phyloP scores from a whole-genome alignment of 2,888 invertebrate genomes.

The Drosophila hawaiiensis region DNA sequence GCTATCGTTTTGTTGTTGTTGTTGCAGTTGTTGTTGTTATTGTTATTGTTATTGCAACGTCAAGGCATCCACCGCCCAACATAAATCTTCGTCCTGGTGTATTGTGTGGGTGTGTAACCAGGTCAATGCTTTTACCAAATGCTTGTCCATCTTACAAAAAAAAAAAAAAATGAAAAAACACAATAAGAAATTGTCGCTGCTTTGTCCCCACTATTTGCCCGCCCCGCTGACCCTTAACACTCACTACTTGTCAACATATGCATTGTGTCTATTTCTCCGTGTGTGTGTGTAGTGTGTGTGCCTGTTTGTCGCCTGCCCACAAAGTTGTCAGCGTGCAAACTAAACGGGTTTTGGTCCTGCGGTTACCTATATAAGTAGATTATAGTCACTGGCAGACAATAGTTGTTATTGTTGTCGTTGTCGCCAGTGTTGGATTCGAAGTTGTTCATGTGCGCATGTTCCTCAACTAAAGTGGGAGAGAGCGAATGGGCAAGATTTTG shows the following conservation, averaged over 20 bases:
- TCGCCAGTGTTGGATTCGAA: conserved; percentile 39
- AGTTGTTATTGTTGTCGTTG: conserved; percentile 28
- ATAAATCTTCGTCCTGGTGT: conserved; percentile 49
- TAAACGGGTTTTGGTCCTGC: conserved; percentile 66
- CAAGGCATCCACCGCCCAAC: conserved; percentile 40
- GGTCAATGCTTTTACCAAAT: conserved; percentile 72
- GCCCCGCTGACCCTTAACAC: background rate
- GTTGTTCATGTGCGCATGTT: conserved; percentile 50
- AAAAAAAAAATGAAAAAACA: background rate
- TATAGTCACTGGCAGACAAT: conserved; percentile 28
- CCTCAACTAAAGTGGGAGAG: conserved; percentile 3
- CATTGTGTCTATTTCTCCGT: background rate
- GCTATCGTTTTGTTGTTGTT: conserved; percentile 5
- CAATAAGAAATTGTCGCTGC: conserved; percentile 38
- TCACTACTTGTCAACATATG: conserved; percentile 39
- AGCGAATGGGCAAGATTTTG: conserved; percentile 6
- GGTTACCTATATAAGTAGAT: conserved; percentile 64
- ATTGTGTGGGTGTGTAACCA: conserved; percentile 57
- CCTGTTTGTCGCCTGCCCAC: conserved; percentile 57
- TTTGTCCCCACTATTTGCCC: conserved; percentile 27
- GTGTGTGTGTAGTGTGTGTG: conserved; percentile 22
- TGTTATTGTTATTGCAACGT: conserved; percentile 19
- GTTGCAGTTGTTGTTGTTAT: conserved; percentile 7
- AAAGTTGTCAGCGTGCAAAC: conserved; percentile 71
- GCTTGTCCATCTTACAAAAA: conserved; percentile 35